Evolutionary conservation across 2,113 vertebrate genomes (phyloP).

Genomic region (Tetrao urogallus): DNA sequence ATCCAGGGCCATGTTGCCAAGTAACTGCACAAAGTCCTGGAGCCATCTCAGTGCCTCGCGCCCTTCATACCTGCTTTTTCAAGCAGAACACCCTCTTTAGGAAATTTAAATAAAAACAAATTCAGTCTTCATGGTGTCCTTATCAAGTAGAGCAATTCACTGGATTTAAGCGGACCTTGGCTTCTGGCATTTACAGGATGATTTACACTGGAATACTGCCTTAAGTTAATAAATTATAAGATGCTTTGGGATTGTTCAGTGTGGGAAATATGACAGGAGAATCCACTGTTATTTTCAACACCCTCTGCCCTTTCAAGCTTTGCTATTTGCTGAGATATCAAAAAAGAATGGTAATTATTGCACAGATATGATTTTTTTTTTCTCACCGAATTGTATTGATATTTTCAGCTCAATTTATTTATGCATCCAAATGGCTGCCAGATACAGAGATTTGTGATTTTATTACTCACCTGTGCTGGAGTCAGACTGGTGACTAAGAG

Average conservation of each 20-base stretch:
- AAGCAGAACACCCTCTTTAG: constrained; percentile 56
- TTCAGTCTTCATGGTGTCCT: neutral
- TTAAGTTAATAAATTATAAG: constrained; percentile 2
- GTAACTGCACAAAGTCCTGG: constrained; percentile 50
- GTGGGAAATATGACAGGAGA: neutral
- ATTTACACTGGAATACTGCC: neutral
- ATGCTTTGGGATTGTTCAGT: neutral
- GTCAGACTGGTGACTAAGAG: neutral
- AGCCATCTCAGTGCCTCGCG: neutral
- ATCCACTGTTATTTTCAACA: neutral
- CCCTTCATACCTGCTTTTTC: neutral
- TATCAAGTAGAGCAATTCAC: neutral
- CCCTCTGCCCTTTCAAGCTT: neutral
- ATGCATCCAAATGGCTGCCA: constrained; percentile 19
- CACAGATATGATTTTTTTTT: neutral
- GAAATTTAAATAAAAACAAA: constrained; percentile 44
- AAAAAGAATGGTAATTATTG: constrained; percentile 39
- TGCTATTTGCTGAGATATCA: constrained; percentile 30
- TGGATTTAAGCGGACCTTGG: neutral
- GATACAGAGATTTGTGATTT: constrained; percentile 9
- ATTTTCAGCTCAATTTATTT: constrained; percentile 30
- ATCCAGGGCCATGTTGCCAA: constrained; percentile 64
- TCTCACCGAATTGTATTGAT: neutral
- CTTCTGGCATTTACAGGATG: neutral
- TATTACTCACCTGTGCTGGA: constrained; percentile 5